These are phyloP conservation scores for Poeciliopsis occidentalis DNA, from an alignment of 2,113 vertebrate species.

Conservation along the genomic window DNA sequence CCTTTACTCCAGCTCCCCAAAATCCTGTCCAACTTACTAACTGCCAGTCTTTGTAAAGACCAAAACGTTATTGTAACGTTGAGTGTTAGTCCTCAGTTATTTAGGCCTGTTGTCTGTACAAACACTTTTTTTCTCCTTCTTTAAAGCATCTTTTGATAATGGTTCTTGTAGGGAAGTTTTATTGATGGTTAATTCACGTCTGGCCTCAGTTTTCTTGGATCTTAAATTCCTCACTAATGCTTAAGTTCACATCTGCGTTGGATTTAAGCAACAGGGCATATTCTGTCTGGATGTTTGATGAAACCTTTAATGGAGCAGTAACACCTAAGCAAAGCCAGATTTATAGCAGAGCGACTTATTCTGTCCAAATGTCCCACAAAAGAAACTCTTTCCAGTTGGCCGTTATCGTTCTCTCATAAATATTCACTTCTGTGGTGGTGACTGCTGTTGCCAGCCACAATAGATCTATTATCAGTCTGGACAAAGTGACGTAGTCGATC, in stretches of 20 bases:
- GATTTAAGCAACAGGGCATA: slow-evolving; percentile 4
- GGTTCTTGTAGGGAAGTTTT: slow-evolving; percentile 12
- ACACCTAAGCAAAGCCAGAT: neutral
- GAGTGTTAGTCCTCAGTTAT: neutral
- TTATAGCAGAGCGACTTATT: neutral
- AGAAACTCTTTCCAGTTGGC: slow-evolving; percentile 34
- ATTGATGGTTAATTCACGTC: slow-evolving; percentile 20
- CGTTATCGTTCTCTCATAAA: slow-evolving; percentile 33
- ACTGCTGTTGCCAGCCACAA: slow-evolving; percentile 32
- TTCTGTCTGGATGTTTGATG: slow-evolving; percentile 18
- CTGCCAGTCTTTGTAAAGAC: neutral
- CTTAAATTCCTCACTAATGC: neutral
- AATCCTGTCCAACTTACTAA: neutral
- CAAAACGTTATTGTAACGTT: neutral
- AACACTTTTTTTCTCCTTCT: neutral
- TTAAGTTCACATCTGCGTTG: slow-evolving; percentile 1
- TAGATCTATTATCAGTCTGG: slow-evolving; percentile 11
- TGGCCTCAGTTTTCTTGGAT: slow-evolving; percentile 27
- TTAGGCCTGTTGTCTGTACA: neutral
- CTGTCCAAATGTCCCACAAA: slow-evolving; percentile 10
- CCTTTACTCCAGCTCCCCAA: neutral
- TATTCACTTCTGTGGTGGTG: slow-evolving; percentile 40
- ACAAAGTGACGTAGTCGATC: slow-evolving; percentile 5
- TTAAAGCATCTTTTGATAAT: neutral
- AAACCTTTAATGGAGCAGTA: slow-evolving; percentile 6